Conservation (phyloP, 2,797 vertebrate genomes). For the Acipenser oxyrinchus region DNA sequence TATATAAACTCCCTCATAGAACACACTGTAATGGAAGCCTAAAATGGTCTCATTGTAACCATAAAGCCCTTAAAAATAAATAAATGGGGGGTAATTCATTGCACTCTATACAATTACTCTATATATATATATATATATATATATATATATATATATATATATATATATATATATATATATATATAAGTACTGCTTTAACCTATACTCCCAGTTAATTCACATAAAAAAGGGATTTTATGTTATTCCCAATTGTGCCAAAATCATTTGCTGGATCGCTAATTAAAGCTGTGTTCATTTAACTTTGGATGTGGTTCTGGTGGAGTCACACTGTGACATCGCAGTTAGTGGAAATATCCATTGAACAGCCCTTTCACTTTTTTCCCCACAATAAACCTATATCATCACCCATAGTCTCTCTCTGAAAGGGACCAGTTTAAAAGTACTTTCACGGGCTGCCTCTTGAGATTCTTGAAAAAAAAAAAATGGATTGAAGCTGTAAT, state of each 20-base stretch:
- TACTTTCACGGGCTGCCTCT: background rate
- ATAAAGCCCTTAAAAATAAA: too few species aligned
- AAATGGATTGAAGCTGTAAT: background rate
- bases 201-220: too few species aligned
- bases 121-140: too few species aligned
- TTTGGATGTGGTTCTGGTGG: background rate
- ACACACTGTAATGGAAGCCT: too few species aligned
- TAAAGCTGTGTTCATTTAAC: background rate
- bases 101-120: too few species aligned
- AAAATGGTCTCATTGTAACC: too few species aligned
- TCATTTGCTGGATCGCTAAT: background rate
- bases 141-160: too few species aligned
- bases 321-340: background rate
- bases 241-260: background rate
- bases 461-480: background rate
- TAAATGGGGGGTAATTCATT: too few species aligned
- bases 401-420: background rate
- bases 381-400: conserved; percentile 1
- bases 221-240: too few species aligned
- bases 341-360: background rate
- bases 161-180: too few species aligned
- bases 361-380: background rate
- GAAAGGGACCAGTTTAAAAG: background rate
- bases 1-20: too few species aligned
- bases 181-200: too few species aligned